Percentiles rank a stretch among this genome's conserved stretches.
Evolutionary conservation across 2,888 invertebrate genomes (phyloP).

Genomic region (Sesia apiformis): DNA sequence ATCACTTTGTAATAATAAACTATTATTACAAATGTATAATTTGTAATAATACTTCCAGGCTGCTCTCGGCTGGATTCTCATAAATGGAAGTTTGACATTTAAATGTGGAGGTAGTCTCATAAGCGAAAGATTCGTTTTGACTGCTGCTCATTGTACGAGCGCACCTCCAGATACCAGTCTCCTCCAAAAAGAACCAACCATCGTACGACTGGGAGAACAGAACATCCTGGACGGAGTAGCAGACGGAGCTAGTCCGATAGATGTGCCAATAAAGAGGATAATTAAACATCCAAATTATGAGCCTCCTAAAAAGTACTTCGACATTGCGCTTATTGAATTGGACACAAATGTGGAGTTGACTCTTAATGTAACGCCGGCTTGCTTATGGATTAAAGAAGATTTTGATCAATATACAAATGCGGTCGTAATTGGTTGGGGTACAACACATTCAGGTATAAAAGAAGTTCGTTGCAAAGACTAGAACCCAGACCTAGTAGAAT

Average conservation of each 20-base stretch:
- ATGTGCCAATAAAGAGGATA: conserved; percentile 29
- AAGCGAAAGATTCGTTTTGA: conserved; percentile 1
- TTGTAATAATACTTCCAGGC: not conserved
- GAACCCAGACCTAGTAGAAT: too few relatives aligned
- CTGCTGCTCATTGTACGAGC: conserved; percentile 1
- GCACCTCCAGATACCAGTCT: not conserved
- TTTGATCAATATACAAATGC: conserved; percentile 27
- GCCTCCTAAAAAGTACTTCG: conserved; percentile 58
- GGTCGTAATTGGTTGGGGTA: conserved; percentile 73
- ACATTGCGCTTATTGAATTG: conserved; percentile 70
- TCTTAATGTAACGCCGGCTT: conserved; percentile 62
- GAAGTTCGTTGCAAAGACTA: too few relatives aligned
- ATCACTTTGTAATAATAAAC: too few relatives aligned
- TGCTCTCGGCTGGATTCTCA: not conserved
- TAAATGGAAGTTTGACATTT: not conserved
- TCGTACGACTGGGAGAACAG: conserved; percentile 16
- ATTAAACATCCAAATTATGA: conserved; percentile 57
- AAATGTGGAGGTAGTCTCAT: conserved; percentile 1
- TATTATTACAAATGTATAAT: not conserved
- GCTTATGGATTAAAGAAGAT: conserved; percentile 44
- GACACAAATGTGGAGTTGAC: conserved; percentile 9
- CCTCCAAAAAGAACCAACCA: conserved; percentile 31
- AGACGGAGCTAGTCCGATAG: conserved; percentile 7
- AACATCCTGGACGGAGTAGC: not conserved
- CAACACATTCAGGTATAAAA: not conserved